Percentiles rank a stretch among this genome's conserved stretches.
Evolutionary conservation across 1,140 invertebrate genomes (phyloP).

Genomic region (Himalopsyche phryganea): DNA sequence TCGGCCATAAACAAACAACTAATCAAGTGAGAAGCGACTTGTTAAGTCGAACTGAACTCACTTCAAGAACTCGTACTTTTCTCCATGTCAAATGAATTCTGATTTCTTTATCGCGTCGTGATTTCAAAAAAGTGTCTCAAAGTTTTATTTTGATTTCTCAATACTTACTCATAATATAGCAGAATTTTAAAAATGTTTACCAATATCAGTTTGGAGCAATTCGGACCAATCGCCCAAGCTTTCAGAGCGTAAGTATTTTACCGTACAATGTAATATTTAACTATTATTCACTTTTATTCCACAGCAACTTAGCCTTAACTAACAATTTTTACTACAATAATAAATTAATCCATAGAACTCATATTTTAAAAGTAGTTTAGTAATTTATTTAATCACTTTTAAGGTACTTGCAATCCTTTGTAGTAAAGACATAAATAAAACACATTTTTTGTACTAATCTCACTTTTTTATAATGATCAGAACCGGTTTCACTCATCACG

Average conservation of each 20-base stretch:
- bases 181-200: slow-evolving; percentile 16
- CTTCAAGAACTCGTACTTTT: slow-evolving; percentile 8
- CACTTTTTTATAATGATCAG: no score
- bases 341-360: neutral
- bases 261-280: no score
- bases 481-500: no score
- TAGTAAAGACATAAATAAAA: no score
- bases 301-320: no score
- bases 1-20: neutral
- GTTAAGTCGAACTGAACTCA: slow-evolving; percentile 32
- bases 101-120: neutral
- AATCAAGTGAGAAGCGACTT: slow-evolving; percentile 33
- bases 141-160: neutral
- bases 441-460: no score
- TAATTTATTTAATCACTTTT: no score
- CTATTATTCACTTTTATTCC: no score
- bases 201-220: slow-evolving; percentile 10
- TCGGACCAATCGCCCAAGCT: slow-evolving; percentile 13
- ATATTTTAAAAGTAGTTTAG: no score
- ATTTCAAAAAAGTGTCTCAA: no score
- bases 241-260: slow-evolving; percentile 14
- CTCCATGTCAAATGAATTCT: neutral
- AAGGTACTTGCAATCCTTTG: no score
- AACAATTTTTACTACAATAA: neutral
- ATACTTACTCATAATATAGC: neutral